These are phyloP conservation scores for Atrichornis clamosus DNA, from an alignment of 2,113 vertebrate genomes.

Conservation along the genomic window DNA sequence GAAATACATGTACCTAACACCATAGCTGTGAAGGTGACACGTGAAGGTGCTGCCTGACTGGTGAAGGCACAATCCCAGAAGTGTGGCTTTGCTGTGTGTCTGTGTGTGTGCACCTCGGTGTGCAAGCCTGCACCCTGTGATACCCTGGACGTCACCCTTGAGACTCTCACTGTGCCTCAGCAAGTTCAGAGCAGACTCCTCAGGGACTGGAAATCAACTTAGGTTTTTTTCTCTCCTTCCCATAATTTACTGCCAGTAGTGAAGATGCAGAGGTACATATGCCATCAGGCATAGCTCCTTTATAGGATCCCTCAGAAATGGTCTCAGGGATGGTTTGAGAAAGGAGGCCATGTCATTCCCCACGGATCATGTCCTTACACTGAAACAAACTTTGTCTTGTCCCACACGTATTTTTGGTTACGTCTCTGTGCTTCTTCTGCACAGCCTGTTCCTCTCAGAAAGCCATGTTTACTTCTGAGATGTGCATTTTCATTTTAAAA, in stretches of 20 bases:
- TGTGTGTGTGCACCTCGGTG: accelerated
- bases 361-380: background rate
- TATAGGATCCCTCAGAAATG: background rate
- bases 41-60: background rate
- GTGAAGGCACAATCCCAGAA: background rate
- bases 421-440: background rate
- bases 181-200: background rate
- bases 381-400: background rate
- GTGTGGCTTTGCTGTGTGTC: background rate
- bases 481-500: background rate
- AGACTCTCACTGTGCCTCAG: background rate
- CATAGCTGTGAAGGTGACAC: background rate
- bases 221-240: background rate
- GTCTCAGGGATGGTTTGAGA: background rate
- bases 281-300: background rate
- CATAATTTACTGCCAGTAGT: background rate
- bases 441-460: background rate
- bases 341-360: background rate
- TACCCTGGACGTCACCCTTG: background rate
- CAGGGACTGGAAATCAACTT: background rate
- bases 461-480: background rate
- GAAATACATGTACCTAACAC: background rate
- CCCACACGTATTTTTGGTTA: background rate
- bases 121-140: background rate
- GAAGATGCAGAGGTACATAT: background rate